Evolutionary conservation across 2,888 invertebrate genomes (phyloP).

Genomic region (Tenthredo mesomela): DNA sequence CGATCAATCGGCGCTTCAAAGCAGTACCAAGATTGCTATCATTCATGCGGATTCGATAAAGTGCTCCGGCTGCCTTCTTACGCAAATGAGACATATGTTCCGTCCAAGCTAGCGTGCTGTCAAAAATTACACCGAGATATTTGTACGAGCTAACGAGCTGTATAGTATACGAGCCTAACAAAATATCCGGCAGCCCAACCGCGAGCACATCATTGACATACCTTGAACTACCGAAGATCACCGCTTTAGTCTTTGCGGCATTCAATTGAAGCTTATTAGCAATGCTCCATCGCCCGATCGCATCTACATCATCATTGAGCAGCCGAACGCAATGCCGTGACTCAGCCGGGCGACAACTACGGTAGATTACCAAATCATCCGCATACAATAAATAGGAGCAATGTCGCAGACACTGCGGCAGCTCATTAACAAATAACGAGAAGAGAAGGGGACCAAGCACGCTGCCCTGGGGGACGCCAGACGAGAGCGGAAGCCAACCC

Average conservation of each 20-base stretch:
- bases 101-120: background rate
- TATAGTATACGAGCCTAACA: background rate
- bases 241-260: background rate
- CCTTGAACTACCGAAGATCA: background rate
- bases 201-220: background rate
- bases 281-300: background rate
- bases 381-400: background rate
- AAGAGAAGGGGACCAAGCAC: constrained; percentile 15
- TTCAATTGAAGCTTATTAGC: background rate
- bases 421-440: constrained; percentile 1
- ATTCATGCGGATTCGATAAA: constrained; percentile 1
- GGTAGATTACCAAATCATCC: background rate
- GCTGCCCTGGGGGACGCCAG: background rate
- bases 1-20: constrained; percentile 3
- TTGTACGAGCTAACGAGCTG: background rate
- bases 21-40: background rate
- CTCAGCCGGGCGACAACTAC: background rate
- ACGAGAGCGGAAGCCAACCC: background rate
- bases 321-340: background rate
- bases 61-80: background rate
- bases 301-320: background rate
- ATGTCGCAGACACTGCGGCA: background rate
- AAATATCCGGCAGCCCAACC: background rate
- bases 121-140: constrained; percentile 8
- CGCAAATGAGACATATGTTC: background rate